Evolutionary conservation across 1,140 invertebrate genomes (phyloP), one percentile per base, ranked within the genome.

Genomic region (Calosoma granatense): DNA sequence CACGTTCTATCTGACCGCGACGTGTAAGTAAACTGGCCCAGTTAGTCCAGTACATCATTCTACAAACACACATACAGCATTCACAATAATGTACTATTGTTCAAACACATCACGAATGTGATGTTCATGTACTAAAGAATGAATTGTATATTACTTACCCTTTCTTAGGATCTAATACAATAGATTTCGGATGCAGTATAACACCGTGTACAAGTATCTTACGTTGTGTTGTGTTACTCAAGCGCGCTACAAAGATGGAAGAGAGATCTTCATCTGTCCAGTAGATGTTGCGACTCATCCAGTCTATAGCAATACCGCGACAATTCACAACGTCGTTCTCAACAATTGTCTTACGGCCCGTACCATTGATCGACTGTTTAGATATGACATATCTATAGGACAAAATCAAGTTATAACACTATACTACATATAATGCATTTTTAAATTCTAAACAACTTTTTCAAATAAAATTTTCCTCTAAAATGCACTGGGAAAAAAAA

Each of bases 261-360:
- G 77, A 75, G 56, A 78, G 70, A 39, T 77, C 76, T 65, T 83
- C 80, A 71, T 88, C 87, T 43, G 86, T 84, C 87, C 88, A 94
- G 74, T 91, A 94, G 22, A 94, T 64, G 69, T 92, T 90, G 23
- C 81, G 74, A 43, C 81, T 80, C 66, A 89, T 80, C 85, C 86
- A 90, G 71, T 93, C 90, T 30, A 90, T 77, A 39, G 86, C 85
- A 30, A 90, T 65, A 36, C 87, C 83, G 72, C 84, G 80, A 72
- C 81, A 83, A 63, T 76, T 81, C 61, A 77, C 81, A 0, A 91
- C 73, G 56, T 83, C 81, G 15, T 81, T 77, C 0, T 75, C 77
- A 1, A 88, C 73, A 54, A 88, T 77, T 14, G 81, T 75, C 57
- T 76, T 77, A 19, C 84, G 76, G 53, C 75, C 67, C 26, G 70